Conservation (phyloP, 2,888 invertebrate genomes). For the Conchocele bisecta region DNA sequence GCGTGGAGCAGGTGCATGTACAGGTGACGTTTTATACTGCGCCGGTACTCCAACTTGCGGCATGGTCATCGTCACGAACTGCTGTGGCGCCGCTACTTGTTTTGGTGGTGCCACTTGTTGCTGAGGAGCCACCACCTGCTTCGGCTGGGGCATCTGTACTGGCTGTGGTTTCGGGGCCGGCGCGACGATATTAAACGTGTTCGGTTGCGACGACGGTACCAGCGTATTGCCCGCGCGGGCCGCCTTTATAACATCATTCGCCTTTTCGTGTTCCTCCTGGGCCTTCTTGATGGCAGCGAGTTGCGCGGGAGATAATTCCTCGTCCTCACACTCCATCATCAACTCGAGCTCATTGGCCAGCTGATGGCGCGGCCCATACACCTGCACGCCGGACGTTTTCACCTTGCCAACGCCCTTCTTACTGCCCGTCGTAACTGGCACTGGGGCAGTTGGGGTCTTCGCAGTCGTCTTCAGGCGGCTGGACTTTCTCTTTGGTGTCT, state of each 20-base stretch:
- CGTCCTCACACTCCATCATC: constrained; percentile 88
- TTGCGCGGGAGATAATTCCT: constrained; percentile 88
- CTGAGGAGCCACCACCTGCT: constrained; percentile 22
- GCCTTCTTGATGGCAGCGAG: constrained; percentile 86
- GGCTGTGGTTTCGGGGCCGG: constrained; percentile 34
- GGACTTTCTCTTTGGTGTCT: too few relatives aligned
- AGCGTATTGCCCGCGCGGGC: constrained; percentile 56
- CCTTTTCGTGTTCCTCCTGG: constrained; percentile 86
- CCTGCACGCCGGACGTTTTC: too few relatives aligned
- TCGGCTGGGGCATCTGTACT: background rate
- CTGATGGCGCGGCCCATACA: too few relatives aligned
- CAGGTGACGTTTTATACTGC: too few relatives aligned
- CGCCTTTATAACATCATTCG: constrained; percentile 57
- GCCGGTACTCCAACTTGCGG: too few relatives aligned
- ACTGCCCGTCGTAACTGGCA: too few relatives aligned
- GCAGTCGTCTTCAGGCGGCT: too few relatives aligned
- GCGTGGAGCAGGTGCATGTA: too few relatives aligned
- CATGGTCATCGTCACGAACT: too few relatives aligned
- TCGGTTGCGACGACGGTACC: constrained; percentile 56
- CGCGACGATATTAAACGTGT: constrained; percentile 48
- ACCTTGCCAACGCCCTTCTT: too few relatives aligned
- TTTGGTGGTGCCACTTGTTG: too few relatives aligned
- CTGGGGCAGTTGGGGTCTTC: too few relatives aligned
- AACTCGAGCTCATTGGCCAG: constrained; percentile 60
- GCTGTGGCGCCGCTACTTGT: background rate